A percentile compares a stretch with the other conserved stretches of the same genome.
phyloP scores from a whole-genome alignment of 2,797 vertebrate species.

The Pempheris klunzingeri region DNA sequence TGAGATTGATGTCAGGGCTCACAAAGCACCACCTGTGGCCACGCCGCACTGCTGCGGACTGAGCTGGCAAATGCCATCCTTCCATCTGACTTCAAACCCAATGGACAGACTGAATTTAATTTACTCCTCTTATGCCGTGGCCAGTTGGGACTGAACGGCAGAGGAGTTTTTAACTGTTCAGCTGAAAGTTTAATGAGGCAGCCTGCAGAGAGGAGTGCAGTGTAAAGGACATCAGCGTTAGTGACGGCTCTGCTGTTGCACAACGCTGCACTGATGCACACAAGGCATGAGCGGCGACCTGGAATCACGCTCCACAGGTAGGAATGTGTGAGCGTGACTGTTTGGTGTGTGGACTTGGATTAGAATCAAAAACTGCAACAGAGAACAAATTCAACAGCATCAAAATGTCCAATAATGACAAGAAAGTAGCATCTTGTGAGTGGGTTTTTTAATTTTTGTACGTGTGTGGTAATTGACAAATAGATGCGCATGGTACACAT shows the following conservation, averaged over 20 bases:
- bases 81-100: conserved; percentile 72
- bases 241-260: conserved; percentile 51
- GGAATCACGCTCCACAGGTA: conserved; percentile 52
- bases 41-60: conserved; percentile 23
- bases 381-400: neutral
- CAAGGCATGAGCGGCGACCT: conserved; percentile 59
- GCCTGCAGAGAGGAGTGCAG: conserved; percentile 50
- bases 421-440: neutral
- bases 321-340: conserved; percentile 2
- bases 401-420: neutral
- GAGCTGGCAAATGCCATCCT: conserved; percentile 59
- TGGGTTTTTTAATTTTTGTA: neutral
- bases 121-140: conserved; percentile 48
- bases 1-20: conserved; percentile 34
- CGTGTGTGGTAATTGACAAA: conserved; percentile 17
- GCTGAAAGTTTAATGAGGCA: conserved; percentile 75
- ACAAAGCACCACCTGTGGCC: conserved; percentile 64
- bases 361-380: neutral
- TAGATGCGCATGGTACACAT: conserved; percentile 22
- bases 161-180: conserved; percentile 67
- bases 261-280: conserved; percentile 42
- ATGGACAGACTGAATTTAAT: conserved; percentile 64
- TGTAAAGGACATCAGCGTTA: conserved; percentile 43
- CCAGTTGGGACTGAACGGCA: conserved; percentile 49
- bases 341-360: neutral